These are phyloP conservation scores for Scotopteryx bipunctaria DNA, from an alignment of 2,888 invertebrate species.

Conservation along the genomic window DNA sequence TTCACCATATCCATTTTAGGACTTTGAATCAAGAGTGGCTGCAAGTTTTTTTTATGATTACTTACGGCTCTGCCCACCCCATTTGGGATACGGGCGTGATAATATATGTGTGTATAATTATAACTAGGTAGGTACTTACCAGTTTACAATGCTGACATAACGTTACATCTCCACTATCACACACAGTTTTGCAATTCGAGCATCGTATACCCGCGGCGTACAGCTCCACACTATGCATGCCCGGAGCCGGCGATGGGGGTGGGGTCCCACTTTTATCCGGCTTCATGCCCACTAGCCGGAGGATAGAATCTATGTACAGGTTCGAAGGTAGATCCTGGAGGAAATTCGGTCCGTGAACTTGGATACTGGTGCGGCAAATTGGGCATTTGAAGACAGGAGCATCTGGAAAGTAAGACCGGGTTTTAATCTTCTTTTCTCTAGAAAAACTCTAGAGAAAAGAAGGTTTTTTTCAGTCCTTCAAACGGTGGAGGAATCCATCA, in stretches of 20 bases:
- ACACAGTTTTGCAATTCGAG: conserved; percentile 63
- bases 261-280: conserved; percentile 46
- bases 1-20: too few relatives aligned
- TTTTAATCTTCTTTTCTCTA: neutral
- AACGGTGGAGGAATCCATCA: too few relatives aligned
- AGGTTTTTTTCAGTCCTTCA: too few relatives aligned
- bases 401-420: conserved; percentile 54
- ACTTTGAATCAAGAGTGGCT: too few relatives aligned
- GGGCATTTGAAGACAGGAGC: conserved; percentile 78
- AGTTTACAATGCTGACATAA: conserved; percentile 85
- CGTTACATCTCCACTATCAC: conserved; percentile 58
- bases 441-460: too few relatives aligned
- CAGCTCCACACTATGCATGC: conserved; percentile 59
- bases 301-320: conserved; percentile 85
- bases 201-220: conserved; percentile 64
- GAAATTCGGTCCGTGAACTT: conserved; percentile 75
- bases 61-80: too few relatives aligned
- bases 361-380: conserved; percentile 79
- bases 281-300: conserved; percentile 74
- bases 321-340: conserved; percentile 86
- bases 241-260: conserved; percentile 40
- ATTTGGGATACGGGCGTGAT: too few relatives aligned
- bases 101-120: too few relatives aligned
- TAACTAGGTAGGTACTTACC: too few relatives aligned
- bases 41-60: too few relatives aligned